Conservation (phyloP, 2,888 invertebrate genomes). For the Flexamia atlantica region DNA sequence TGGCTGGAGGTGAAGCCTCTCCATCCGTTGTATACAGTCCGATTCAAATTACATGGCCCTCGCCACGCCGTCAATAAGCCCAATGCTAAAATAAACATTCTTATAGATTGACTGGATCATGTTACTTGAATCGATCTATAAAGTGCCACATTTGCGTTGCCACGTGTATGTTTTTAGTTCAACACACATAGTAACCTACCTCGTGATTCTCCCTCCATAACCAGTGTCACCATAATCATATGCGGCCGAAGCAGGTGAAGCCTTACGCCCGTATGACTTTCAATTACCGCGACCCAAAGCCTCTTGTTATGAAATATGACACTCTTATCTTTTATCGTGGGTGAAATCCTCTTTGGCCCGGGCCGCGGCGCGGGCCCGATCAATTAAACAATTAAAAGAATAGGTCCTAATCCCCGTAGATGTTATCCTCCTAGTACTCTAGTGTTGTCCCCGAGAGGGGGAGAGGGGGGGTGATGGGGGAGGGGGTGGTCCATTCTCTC, state of each 20-base stretch:
- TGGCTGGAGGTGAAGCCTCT: too few species aligned
- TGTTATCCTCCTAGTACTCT: constrained; percentile 59
- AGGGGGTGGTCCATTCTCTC: not conserved
- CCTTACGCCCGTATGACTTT: constrained; percentile 48
- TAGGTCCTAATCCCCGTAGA: constrained; percentile 57
- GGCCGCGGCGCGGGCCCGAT: constrained; percentile 12
- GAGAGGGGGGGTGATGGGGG: not conserved
- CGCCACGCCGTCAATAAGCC: too few species aligned
- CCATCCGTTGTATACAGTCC: too few species aligned
- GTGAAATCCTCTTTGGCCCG: constrained; percentile 53
- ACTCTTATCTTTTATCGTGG: constrained; percentile 40
- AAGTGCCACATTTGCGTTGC: too few species aligned
- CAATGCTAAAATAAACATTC: too few species aligned
- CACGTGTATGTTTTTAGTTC: too few species aligned
- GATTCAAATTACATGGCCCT: too few species aligned
- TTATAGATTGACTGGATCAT: too few species aligned
- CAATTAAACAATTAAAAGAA: constrained; percentile 63
- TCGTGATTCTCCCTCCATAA: too few species aligned
- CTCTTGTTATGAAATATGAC: constrained; percentile 55
- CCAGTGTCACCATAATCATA: not conserved
- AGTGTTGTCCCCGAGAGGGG: constrained; percentile 39
- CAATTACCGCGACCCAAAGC: constrained; percentile 31
- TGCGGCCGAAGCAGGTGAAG: constrained; percentile 5
- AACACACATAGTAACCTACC: too few species aligned
- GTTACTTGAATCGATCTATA: too few species aligned